phyloP scores from a whole-genome alignment of 2,113 vertebrate genomes.

The Pandion haliaetus region DNA sequence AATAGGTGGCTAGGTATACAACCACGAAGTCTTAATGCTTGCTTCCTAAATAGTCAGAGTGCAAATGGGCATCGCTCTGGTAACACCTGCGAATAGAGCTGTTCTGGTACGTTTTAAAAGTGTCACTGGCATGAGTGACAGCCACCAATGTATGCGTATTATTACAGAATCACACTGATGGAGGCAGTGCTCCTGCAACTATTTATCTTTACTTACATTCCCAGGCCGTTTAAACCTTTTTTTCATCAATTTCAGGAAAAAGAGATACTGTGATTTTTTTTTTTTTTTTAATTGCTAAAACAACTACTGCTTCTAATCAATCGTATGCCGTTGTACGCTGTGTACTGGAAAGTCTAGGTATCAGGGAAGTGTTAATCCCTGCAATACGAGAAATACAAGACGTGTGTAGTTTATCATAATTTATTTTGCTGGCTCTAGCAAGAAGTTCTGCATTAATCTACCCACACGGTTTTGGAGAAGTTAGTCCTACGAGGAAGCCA shows the following conservation, averaged over 20 bases:
- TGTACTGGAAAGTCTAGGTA: neutral
- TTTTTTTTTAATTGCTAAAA: neutral
- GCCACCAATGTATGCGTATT: neutral
- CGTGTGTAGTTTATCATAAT: neutral
- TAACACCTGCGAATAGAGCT: constrained; percentile 11
- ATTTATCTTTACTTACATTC: constrained; percentile 5
- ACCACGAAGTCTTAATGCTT: constrained; percentile 24
- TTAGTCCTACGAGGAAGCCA: neutral
- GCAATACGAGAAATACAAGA: neutral
- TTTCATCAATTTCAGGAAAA: neutral
- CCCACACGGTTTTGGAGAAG: neutral
- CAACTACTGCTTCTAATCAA: neutral
- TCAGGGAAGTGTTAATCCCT: neutral
- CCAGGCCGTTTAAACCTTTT: neutral
- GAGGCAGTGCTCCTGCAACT: constrained; percentile 1
- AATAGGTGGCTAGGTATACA: neutral
- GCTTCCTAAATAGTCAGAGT: constrained; percentile 54
- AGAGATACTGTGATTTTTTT: neutral
- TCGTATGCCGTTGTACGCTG: neutral
- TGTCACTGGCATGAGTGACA: constrained; percentile 45
- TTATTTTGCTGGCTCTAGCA: neutral
- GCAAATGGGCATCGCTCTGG: neutral
- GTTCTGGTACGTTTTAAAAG: constrained; percentile 32
- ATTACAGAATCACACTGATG: neutral
- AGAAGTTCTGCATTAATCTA: neutral